phyloP scores from a whole-genome alignment of 2,888 invertebrate genomes.

The Parnassius orleans region DNA sequence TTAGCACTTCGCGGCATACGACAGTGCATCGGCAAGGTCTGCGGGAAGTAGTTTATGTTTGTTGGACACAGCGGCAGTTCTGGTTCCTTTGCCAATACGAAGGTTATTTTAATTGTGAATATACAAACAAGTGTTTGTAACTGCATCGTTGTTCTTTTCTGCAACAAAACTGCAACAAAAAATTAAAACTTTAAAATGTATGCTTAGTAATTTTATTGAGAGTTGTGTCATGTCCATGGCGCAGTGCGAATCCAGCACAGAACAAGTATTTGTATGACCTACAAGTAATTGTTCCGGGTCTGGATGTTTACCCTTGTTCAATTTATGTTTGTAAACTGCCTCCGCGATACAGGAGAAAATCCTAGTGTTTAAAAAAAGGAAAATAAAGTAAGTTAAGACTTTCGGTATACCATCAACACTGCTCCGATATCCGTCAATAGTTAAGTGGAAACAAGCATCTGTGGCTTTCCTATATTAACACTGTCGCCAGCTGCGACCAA shows the following conservation, averaged over 20 bases:
- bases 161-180: neutral
- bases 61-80: constrained; percentile 65
- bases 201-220: neutral
- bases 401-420: constrained; percentile 33
- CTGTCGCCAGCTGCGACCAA: constrained; percentile 1
- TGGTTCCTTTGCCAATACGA: constrained; percentile 40
- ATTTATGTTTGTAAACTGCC: too few species aligned
- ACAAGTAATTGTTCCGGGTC: too few species aligned
- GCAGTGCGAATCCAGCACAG: too few species aligned
- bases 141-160: constrained; percentile 41
- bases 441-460: neutral
- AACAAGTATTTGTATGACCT: too few species aligned
- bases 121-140: constrained; percentile 33
- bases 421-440: constrained; percentile 11
- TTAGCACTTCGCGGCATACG: constrained; percentile 52
- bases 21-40: constrained; percentile 70
- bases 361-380: too few species aligned
- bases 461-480: constrained; percentile 5
- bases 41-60: constrained; percentile 60
- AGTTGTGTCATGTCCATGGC: neutral
- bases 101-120: constrained; percentile 29
- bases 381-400: neutral
- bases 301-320: too few species aligned
- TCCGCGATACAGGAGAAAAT: too few species aligned
- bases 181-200: neutral